Evolutionary conservation across 2,888 invertebrate genomes (phyloP).

Genomic region (Priocnemis perturbator): DNA sequence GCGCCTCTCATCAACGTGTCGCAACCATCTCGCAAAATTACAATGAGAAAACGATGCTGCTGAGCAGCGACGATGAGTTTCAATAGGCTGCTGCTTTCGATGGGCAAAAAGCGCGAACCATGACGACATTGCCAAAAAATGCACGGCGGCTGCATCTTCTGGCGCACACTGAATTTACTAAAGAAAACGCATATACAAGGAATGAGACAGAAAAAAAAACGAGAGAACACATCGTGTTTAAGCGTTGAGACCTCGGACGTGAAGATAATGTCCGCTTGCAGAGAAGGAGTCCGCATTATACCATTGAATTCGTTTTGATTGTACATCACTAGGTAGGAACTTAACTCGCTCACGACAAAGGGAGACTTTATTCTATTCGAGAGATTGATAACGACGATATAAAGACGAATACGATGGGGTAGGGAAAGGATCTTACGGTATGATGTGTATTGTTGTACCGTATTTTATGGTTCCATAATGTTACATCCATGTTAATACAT

Average conservation of each 20-base stretch:
- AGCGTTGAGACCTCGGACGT: too few relatives aligned
- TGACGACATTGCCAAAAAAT: too few relatives aligned
- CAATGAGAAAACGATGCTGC: slow-evolving; percentile 96
- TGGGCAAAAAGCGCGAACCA: background rate
- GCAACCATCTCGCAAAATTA: slow-evolving; percentile 90
- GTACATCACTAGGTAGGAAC: slow-evolving; percentile 48
- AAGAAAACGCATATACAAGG: slow-evolving; percentile 11
- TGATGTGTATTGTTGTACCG: slow-evolving; percentile 30
- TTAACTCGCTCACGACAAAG: slow-evolving; percentile 43
- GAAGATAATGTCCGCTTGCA: background rate
- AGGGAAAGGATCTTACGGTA: slow-evolving; percentile 19
- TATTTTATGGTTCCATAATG: slow-evolving; percentile 59
- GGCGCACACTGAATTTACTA: background rate
- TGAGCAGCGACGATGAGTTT: slow-evolving; percentile 97
- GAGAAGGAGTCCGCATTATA: background rate
- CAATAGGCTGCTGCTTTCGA: slow-evolving; percentile 78
- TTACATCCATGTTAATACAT: slow-evolving; percentile 63
- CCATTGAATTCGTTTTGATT: slow-evolving; percentile 28
- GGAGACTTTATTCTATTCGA: slow-evolving; percentile 7
- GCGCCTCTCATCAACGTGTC: slow-evolving; percentile 82
- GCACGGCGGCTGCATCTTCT: slow-evolving; percentile 36
- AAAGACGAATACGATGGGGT: slow-evolving; percentile 6
- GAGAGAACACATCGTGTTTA: too few relatives aligned
- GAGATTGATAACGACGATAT: slow-evolving; percentile 23
- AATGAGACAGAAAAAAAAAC: background rate